Base-by-base conservation (phyloP, 2,113 vertebrate species). In the Cyprinodon tularosa region DNA sequence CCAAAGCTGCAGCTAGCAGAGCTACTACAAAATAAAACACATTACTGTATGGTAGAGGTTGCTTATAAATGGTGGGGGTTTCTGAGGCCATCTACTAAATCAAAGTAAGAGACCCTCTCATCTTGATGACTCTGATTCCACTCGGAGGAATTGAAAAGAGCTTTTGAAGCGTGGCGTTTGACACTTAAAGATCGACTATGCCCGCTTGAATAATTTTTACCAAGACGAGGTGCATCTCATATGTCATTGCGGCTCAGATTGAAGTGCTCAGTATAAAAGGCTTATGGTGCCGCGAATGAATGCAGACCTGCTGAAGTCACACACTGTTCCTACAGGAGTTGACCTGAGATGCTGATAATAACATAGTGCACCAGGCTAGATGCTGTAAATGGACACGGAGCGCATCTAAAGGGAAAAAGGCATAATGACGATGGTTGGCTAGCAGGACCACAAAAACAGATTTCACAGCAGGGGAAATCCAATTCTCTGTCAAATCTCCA, bases 381-480 rank as follows among this genome's bases (percentile, higher is more conserved):
- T 73, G 69, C 65, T 66, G 83, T 67, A 66, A 74, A 81, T 77
- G 77, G 61, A 86, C 79, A 83, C 17, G 40, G 60, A 69, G 67
- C 47, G 45, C 45, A 1, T 66, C 72, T 77, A 83, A 86, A 6
- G 40, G 70, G 85, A 84, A 80, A 85, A 80, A 84, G 20, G 66
- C 82, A 78, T 78, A 84, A 91, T 85, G 88, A 89, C 82, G 84
- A 29, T 74, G 82, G 84, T 88, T 83, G 86, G 90, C 85, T 81
- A 90, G 82, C 62, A 67, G 82, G 85, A 89, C 88, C 83, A 92
- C 91, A 93, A 85, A 93, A 93, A 93, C 80, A 86, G 89, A 93
- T 93, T 94, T 93, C 90, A 93, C 91, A 92, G 91, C 90, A 86
- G 90, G 89, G 77, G 84, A 86, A 93, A 93, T 93, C 89, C 90